These are phyloP conservation scores for Dioctria rufipes DNA, from an alignment of 2,888 invertebrate genomes.

Conservation along the genomic window DNA sequence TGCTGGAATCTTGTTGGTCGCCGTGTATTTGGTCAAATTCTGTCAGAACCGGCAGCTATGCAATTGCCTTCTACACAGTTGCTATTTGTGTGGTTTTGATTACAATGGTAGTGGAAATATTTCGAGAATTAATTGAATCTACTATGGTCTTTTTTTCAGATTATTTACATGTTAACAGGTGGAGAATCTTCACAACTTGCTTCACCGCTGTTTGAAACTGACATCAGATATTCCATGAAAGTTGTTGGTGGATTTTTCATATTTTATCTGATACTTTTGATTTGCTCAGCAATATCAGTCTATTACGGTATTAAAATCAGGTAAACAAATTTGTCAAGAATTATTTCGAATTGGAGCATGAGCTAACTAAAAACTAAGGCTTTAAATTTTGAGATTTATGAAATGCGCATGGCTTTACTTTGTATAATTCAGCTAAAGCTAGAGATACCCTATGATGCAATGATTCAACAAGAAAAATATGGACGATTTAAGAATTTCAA, in stretches of 20 bases:
- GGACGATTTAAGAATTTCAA: no score
- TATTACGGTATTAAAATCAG: slow-evolving; percentile 68
- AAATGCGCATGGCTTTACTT: no score
- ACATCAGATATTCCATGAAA: slow-evolving; percentile 81
- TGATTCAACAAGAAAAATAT: no score
- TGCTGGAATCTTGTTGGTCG: slow-evolving; percentile 87
- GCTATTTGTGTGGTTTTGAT: slow-evolving; percentile 83
- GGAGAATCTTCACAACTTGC: slow-evolving; percentile 92
- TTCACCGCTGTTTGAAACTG: slow-evolving; percentile 91
- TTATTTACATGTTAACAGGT: slow-evolving; percentile 85
- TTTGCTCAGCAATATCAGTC: slow-evolving; percentile 74
- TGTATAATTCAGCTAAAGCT: no score
- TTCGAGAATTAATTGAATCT: not conserved
- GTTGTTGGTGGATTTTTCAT: slow-evolving; percentile 75
- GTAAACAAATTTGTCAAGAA: slow-evolving; percentile 60
- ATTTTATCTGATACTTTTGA: slow-evolving; percentile 66
- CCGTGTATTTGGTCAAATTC: slow-evolving; percentile 89
- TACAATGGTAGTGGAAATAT: slow-evolving; percentile 71
- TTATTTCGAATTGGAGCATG: no score
- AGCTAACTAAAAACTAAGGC: no score
- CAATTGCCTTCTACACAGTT: slow-evolving; percentile 85
- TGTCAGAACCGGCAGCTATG: slow-evolving; percentile 82
- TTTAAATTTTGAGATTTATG: no score
- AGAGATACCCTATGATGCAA: no score
- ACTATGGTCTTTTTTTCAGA: slow-evolving; percentile 68